Evolutionary conservation across 2,888 invertebrate genomes (phyloP).

Genomic region (Drosophila barbarae): DNA sequence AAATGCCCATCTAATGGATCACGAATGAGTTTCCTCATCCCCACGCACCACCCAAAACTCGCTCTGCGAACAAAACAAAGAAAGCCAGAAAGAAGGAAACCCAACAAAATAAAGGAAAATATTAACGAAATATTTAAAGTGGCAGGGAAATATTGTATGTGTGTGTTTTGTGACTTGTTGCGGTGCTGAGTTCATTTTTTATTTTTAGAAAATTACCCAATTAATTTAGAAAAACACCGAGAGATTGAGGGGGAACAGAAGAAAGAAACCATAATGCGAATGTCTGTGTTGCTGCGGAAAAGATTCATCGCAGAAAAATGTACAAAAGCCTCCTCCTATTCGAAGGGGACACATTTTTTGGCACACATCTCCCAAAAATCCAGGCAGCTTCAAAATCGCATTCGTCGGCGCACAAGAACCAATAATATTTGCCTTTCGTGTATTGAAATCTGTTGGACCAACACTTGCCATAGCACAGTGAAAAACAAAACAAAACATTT

Average conservation of each 20-base stretch:
- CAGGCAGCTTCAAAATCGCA: constrained; percentile 4
- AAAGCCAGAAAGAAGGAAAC: constrained; percentile 34
- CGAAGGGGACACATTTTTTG: constrained; percentile 24
- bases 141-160: constrained; percentile 38
- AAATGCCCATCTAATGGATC: constrained; percentile 25
- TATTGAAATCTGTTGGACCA: constrained; percentile 17
- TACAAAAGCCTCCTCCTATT: constrained; percentile 21
- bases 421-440: constrained; percentile 15
- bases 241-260: constrained; percentile 5
- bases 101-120: constrained; percentile 24
- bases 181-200: constrained; percentile 73
- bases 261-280: constrained; percentile 39
- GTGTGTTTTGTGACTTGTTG: constrained; percentile 52
- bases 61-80: constrained; percentile 17
- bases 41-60: constrained; percentile 3
- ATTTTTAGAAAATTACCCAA: constrained; percentile 75
- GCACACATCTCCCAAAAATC: constrained; percentile 12
- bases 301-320: constrained; percentile 40
- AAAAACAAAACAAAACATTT: constrained; percentile 16
- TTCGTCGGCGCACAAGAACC: background rate
- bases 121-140: constrained; percentile 54
- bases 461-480: constrained; percentile 25
- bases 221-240: constrained; percentile 66
- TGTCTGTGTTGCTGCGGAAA: constrained; percentile 45
- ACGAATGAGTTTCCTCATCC: constrained; percentile 23